These are phyloP conservation scores for Tetragonisca angustula DNA, from an alignment of 2,888 invertebrate species.

Conservation along the genomic window DNA sequence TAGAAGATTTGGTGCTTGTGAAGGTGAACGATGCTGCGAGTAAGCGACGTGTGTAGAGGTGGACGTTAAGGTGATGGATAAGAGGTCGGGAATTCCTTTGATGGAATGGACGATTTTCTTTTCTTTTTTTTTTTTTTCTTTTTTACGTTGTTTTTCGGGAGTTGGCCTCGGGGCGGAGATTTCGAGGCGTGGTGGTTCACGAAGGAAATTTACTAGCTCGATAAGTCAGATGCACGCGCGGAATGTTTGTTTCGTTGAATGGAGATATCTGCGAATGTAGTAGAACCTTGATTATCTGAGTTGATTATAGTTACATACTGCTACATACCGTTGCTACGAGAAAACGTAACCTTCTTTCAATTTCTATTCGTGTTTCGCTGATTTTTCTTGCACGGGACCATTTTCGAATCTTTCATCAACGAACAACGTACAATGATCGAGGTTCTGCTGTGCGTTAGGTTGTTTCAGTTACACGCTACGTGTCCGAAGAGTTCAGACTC, in stretches of 20 bases:
- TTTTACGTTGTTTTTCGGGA: not conserved
- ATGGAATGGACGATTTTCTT: not conserved
- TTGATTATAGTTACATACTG: not conserved
- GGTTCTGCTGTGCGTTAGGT: not conserved
- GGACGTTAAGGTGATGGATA: not conserved
- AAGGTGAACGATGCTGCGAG: not conserved
- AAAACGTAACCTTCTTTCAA: not conserved
- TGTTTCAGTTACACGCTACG: not conserved
- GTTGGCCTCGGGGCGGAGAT: not conserved
- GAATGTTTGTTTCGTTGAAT: not conserved
- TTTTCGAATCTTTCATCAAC: not conserved
- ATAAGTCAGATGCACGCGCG: too few species aligned
- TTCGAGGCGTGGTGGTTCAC: not conserved
- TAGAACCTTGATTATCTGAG: not conserved
- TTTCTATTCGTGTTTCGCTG: not conserved
- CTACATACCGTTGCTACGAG: not conserved
- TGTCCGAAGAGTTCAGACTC: not conserved
- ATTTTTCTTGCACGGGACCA: not conserved
- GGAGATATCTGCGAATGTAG: not conserved
- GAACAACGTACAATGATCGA: not conserved
- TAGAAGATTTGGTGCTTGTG: conserved; percentile 23
- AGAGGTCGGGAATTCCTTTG: not conserved
- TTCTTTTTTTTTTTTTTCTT: too few species aligned
- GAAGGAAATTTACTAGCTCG: not conserved
- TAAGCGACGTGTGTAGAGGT: not conserved